Evolutionary conservation across 2,888 invertebrate genomes (phyloP).

Genomic region (Lasioglossum leucozonium): DNA sequence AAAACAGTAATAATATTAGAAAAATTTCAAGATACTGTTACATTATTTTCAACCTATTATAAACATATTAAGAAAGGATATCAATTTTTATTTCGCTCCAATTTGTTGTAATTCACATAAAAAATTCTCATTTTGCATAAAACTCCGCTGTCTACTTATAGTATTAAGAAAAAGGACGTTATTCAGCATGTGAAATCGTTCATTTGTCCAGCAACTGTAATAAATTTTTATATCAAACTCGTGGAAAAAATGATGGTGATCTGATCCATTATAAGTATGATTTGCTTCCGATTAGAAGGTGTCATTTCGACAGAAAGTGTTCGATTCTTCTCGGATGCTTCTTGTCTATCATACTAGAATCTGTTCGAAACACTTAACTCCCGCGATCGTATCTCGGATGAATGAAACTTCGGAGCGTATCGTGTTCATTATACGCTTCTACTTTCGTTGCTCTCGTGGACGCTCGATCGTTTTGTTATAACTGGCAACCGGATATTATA

Average conservation of each 20-base stretch:
- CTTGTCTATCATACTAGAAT: not conserved
- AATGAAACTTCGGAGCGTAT: not conserved
- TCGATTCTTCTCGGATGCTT: not conserved
- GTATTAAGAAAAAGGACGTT: not conserved
- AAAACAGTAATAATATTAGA: too few species aligned
- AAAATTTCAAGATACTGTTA: too few species aligned
- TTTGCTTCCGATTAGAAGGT: not conserved
- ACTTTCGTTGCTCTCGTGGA: slow-evolving; percentile 1
- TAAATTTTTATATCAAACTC: not conserved
- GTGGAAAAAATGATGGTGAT: not conserved
- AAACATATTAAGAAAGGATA: too few species aligned
- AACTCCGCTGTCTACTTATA: too few species aligned
- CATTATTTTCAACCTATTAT: too few species aligned
- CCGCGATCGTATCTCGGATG: not conserved
- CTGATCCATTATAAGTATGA: not conserved
- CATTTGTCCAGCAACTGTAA: not conserved
- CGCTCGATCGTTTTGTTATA: not conserved
- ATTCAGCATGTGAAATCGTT: not conserved
- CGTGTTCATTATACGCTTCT: not conserved
- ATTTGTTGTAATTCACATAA: too few species aligned
- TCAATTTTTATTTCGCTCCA: too few species aligned
- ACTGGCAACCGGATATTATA: not conserved
- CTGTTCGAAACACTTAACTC: not conserved
- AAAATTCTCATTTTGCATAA: too few species aligned
- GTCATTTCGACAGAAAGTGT: not conserved